phyloP scores from a whole-genome alignment of 2,888 invertebrate species.

The Phyllotreta cruciferae region DNA sequence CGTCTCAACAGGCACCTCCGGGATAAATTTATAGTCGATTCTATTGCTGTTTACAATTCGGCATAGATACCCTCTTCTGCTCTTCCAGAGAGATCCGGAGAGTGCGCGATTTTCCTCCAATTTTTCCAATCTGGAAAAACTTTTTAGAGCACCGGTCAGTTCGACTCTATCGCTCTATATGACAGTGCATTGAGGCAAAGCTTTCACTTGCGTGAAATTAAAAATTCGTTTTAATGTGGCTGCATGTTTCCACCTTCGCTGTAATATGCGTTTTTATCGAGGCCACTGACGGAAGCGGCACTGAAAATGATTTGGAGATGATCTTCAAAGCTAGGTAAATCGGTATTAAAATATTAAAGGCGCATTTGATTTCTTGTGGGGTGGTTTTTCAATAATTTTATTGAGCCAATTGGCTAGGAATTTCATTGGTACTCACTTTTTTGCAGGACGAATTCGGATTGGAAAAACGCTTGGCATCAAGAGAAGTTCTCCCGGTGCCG shows the following conservation, averaged over 20 bases:
- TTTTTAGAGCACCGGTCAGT: slow-evolving; percentile 13
- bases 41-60: slow-evolving; percentile 55
- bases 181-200: not conserved
- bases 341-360: no score
- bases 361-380: no score
- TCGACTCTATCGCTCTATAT: slow-evolving; percentile 1
- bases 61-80: slow-evolving; percentile 49
- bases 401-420: no score
- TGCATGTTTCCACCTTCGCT: slow-evolving; percentile 54
- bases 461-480: slow-evolving; percentile 67
- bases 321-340: slow-evolving; percentile 61
- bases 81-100: slow-evolving; percentile 39
- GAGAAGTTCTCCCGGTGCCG: slow-evolving; percentile 67
- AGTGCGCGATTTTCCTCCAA: slow-evolving; percentile 36
- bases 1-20: slow-evolving; percentile 49
- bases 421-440: no score
- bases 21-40: slow-evolving; percentile 55
- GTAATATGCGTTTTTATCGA: slow-evolving; percentile 56
- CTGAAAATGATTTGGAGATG: slow-evolving; percentile 61
- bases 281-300: slow-evolving; percentile 46
- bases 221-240: slow-evolving; percentile 35
- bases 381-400: no score
- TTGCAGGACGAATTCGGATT: slow-evolving; percentile 65
- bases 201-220: slow-evolving; percentile 25
- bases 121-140: slow-evolving; percentile 29